Percentiles rank a stretch among this genome's conserved stretches.
Conservation (phyloP, 2,888 invertebrate genomes). For the Stegana nigrithorax region DNA sequence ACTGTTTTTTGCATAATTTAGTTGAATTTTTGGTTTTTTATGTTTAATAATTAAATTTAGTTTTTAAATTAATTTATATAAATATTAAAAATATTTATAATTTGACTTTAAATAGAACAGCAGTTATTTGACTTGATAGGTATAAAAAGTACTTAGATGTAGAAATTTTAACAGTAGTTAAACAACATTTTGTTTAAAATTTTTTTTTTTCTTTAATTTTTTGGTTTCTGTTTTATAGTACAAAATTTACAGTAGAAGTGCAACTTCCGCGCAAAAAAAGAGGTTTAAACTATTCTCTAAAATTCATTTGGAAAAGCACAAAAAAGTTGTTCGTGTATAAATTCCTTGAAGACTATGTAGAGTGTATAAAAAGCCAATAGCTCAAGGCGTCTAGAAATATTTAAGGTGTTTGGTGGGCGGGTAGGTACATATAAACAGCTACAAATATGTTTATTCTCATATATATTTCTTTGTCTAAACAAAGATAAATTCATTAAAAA, state of each 20-base stretch:
- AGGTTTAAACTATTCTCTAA: too few relatives aligned
- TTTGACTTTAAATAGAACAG: conserved; percentile 16
- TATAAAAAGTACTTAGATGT: conserved; percentile 22
- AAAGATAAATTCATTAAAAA: too few relatives aligned
- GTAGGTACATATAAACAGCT: neutral
- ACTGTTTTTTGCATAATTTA: neutral
- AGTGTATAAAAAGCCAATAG: conserved; percentile 44
- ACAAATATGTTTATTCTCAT: neutral
- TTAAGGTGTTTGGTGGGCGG: conserved; percentile 14
- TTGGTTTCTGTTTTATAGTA: conserved; percentile 39
- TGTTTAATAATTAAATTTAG: too few relatives aligned
- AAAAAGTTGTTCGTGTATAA: neutral
- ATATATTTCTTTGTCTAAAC: too few relatives aligned
- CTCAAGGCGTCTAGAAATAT: conserved; percentile 44
- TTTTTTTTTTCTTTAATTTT: neutral
- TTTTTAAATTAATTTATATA: too few relatives aligned
- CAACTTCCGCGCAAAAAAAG: conserved; percentile 28
- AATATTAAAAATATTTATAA: conserved; percentile 15
- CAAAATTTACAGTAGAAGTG: conserved; percentile 55
- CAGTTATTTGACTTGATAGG: conserved; percentile 16
- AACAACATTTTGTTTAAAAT: neutral
- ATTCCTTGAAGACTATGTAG: conserved; percentile 27
- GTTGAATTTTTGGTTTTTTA: neutral
- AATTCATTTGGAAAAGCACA: neutral
- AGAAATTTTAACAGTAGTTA: neutral